Base-by-base conservation (phyloP, 30 jellyfish, hydroid and myxozoan species). In the Pelagia noctiluca region DNA sequence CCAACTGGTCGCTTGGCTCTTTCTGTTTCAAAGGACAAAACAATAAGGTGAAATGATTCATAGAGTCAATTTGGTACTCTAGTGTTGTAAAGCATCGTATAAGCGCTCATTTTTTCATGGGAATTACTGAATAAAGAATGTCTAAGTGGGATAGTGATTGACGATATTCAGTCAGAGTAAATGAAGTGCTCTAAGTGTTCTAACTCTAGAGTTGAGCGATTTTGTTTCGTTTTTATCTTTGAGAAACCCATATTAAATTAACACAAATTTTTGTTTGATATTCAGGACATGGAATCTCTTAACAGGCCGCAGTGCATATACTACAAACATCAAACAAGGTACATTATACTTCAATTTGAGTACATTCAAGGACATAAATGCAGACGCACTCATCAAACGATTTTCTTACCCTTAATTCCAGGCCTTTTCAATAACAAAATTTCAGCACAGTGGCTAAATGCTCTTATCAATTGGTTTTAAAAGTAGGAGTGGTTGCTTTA, bases 271-370 rank as follows among this genome's bases (percentile, higher is more conserved):
- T 34, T 19, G 1, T 24, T 66, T 53, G 25, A 29, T 76, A 50
- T 71, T 24, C 30, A 90, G 97, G 28, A 83, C 96, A 0, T 90
- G 97, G 97, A 83, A 90, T 65, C 90, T 90, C 25, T 50, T 82
- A 1, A 90, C 97, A 63, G 97, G 97, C n/a, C 54, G 97, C 36
- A 83, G 96, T 37, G 97, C 97, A 0, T 90, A 90, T 50, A 82
- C 93, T 1, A 90, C 97, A 37, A 90, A 75, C 54, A 52, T 90
- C 33, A 90, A 83, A 70, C 87, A 75, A 75, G 97, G 97, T 83
- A 30, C n/a, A 46, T 19, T 22, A 1, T 28, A 16, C 57, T 42
- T n/a, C 0, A 4, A 48, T 32, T 28, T 72, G 4, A 35, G 34
- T 36, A 1, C 32, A 24, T 42, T 47, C 28, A 36, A 12, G 18